Conservation (phyloP, 2,797 vertebrate species). For the Gorsachius magnificus region DNA sequence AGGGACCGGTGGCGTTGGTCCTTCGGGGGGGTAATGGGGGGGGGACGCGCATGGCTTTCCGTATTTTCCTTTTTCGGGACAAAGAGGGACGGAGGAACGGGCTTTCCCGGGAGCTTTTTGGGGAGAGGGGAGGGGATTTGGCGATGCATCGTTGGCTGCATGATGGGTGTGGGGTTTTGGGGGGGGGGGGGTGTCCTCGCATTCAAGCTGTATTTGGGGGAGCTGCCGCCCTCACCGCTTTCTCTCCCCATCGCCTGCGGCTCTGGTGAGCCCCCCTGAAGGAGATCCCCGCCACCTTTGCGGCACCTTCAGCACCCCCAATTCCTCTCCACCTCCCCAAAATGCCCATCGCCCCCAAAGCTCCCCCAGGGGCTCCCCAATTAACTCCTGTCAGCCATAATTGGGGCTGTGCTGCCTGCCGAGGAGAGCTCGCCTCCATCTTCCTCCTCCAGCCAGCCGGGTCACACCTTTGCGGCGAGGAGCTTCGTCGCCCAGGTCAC, state of each 20-base stretch:
- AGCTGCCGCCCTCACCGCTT: background rate
- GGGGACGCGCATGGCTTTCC: background rate
- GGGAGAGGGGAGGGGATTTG: no score
- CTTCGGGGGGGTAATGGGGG: background rate
- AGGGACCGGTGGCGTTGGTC: background rate
- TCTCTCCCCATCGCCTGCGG: no score
- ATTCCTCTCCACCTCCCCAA: background rate
- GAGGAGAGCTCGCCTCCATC: background rate
- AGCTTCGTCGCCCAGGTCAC: background rate
- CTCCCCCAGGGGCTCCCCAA: background rate
- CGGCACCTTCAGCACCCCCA: background rate
- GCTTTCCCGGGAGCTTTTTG: background rate
- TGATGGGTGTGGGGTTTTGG: background rate
- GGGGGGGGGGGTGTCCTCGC: background rate
- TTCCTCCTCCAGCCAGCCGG: background rate
- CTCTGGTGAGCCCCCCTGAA: background rate
- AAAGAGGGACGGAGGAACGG: background rate
- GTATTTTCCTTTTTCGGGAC: background rate
- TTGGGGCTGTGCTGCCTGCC: background rate
- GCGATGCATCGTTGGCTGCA: background rate
- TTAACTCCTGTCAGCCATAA: background rate
- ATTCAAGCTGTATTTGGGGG: background rate
- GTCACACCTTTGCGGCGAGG: background rate
- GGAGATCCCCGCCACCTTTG: background rate
- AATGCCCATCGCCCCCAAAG: background rate